phyloP scores from a whole-genome alignment of 2,888 invertebrate species.

The Drosophila incognita region DNA sequence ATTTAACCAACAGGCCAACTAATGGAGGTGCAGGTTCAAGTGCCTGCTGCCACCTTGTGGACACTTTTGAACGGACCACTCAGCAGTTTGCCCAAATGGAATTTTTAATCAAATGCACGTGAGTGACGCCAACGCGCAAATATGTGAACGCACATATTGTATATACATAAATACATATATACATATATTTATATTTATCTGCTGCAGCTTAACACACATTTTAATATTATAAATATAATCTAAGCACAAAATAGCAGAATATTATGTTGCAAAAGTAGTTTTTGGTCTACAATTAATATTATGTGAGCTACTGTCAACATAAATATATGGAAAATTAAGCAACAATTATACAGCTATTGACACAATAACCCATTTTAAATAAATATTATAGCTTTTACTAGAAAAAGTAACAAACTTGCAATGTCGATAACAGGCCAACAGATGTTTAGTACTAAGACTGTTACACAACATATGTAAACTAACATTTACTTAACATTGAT shows the following conservation, averaged over 20 bases:
- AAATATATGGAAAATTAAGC: neutral
- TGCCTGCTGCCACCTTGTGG: slow-evolving; percentile 7
- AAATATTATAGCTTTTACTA: neutral
- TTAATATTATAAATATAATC: slow-evolving; percentile 13
- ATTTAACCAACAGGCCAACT: slow-evolving; percentile 24
- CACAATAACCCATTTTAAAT: neutral
- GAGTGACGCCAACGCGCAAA: slow-evolving; percentile 58
- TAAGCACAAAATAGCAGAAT: neutral
- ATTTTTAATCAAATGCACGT: slow-evolving; percentile 58
- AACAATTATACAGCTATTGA: neutral
- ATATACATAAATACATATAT: slow-evolving; percentile 14
- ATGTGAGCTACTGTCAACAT: neutral
- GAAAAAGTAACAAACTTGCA: neutral
- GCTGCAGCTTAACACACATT: slow-evolving; percentile 27
- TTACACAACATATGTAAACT: too few species aligned
- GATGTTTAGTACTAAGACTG: too few species aligned
- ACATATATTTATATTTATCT: neutral
- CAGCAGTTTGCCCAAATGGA: slow-evolving; percentile 34
- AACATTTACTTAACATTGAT: too few species aligned
- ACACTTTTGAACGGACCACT: slow-evolving; percentile 18
- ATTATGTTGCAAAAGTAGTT: neutral
- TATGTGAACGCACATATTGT: slow-evolving; percentile 43
- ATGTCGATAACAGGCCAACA: too few species aligned
- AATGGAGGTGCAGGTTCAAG: slow-evolving; percentile 14
- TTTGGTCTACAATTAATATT: neutral